Percentiles rank a stretch among this genome's conserved stretches.
Evolutionary conservation across 2,797 vertebrate genomes (phyloP).

Genomic region (Avahi laniger): DNA sequence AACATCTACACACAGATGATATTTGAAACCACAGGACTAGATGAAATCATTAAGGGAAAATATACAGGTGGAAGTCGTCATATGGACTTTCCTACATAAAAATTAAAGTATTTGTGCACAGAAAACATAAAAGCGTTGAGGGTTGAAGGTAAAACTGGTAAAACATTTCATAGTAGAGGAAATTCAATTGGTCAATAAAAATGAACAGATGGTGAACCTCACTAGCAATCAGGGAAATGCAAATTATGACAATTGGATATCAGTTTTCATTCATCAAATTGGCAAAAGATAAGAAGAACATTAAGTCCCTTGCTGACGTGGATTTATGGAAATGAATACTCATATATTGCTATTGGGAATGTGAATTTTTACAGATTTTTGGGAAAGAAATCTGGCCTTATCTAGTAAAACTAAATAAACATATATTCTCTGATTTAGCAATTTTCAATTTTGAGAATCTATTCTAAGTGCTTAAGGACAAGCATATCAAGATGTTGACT

Average conservation of each 20-base stretch:
- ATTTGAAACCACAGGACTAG: not conserved
- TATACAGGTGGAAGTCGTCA: not conserved
- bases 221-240: constrained; percentile 24
- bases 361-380: constrained; percentile 23
- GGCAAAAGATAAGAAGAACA: not conserved
- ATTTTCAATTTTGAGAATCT: not conserved
- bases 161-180: not conserved
- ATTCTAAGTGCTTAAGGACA: not conserved
- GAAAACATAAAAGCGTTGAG: not conserved
- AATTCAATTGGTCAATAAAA: not conserved
- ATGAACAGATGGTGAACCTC: constrained; percentile 35
- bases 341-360: not conserved
- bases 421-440: not conserved
- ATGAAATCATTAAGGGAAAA: not conserved
- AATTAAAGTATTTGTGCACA: not conserved
- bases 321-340: constrained; percentile 8
- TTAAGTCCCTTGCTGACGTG: not conserved
- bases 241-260: constrained; percentile 35
- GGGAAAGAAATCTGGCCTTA: constrained; percentile 1
- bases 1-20: not conserved
- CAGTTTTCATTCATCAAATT: constrained; percentile 43
- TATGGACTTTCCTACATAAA: not conserved
- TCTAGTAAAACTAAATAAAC: not conserved
- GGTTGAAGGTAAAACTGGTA: not conserved
- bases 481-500: not conserved